A percentile compares a stretch with the other conserved stretches of the same genome.
Conservation (phyloP, 2,797 vertebrate genomes). For the Gymnopithys bicolor region DNA sequence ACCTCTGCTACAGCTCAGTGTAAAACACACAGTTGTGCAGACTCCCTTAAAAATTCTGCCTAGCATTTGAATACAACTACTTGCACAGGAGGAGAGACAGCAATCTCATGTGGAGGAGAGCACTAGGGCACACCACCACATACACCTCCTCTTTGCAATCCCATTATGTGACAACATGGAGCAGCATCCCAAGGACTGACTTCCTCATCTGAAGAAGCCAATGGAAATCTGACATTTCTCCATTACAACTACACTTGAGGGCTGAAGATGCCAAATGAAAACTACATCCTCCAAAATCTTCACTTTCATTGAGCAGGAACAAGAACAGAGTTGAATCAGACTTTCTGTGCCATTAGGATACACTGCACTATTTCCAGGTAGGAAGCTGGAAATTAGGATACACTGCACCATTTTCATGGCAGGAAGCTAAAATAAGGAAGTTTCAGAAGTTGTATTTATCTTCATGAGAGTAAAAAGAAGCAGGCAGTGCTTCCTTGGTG, state of each 20-base stretch:
- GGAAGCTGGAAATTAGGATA: background rate
- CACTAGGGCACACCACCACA: background rate
- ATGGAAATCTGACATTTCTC: background rate
- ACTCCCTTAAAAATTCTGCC: background rate
- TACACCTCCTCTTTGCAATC: background rate
- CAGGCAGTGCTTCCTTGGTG: background rate
- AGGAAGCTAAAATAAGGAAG: background rate
- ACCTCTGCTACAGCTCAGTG: background rate
- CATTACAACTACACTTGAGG: background rate
- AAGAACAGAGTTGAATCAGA: background rate
- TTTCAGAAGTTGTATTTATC: background rate
- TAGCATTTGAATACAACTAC: background rate
- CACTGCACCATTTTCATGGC: background rate
- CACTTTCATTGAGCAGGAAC: background rate
- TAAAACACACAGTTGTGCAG: background rate
- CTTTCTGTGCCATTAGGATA: background rate
- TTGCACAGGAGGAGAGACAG: background rate
- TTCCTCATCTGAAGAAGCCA: background rate
- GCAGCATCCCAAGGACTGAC: background rate
- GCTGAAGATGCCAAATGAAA: background rate
- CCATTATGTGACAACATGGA: accelerated
- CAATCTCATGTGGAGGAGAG: background rate
- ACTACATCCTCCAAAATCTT: background rate
- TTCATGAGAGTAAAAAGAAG: background rate
- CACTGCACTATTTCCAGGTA: background rate